A percentile compares a stretch with the other conserved stretches of the same genome.
Conservation (phyloP, 2,797 vertebrate genomes). For the Lepilemur septentrionalis region DNA sequence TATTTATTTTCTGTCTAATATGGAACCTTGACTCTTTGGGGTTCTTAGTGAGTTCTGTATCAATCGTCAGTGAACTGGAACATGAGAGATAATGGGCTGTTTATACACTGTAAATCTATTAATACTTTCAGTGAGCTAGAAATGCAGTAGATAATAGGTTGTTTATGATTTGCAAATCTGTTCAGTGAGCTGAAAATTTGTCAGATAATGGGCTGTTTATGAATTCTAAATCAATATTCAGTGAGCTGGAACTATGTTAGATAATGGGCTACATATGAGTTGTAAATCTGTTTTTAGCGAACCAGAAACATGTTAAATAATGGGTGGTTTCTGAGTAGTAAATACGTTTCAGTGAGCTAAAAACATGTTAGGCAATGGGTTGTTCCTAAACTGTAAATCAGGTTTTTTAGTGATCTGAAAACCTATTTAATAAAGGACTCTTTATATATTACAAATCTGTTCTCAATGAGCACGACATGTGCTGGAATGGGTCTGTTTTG, state of each 20-base stretch:
- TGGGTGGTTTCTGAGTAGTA: constrained; percentile 82
- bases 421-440: constrained; percentile 78
- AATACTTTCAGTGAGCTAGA: constrained; percentile 82
- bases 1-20: constrained; percentile 8
- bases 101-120: constrained; percentile 86
- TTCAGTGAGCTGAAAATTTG: constrained; percentile 87
- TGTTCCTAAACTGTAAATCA: constrained; percentile 84
- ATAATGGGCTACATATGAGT: constrained; percentile 85
- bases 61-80: constrained; percentile 74
- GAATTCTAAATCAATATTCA: constrained; percentile 86
- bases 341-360: constrained; percentile 77
- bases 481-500: constrained; percentile 53
- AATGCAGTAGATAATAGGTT: constrained; percentile 87
- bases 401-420: constrained; percentile 82
- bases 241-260: constrained; percentile 85
- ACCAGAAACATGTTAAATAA: constrained; percentile 85
- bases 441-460: constrained; percentile 73
- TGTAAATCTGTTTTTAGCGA: constrained; percentile 86
- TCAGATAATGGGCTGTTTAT: constrained; percentile 86
- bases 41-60: constrained; percentile 69
- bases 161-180: constrained; percentile 90
- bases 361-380: constrained; percentile 83
- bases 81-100: constrained; percentile 83
- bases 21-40: constrained; percentile 47
- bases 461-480: constrained; percentile 60